Evolutionary conservation across 2,797 vertebrate genomes (phyloP), one percentile per base, ranked within the genome.

Genomic region (Pelodytes ibericus): DNA sequence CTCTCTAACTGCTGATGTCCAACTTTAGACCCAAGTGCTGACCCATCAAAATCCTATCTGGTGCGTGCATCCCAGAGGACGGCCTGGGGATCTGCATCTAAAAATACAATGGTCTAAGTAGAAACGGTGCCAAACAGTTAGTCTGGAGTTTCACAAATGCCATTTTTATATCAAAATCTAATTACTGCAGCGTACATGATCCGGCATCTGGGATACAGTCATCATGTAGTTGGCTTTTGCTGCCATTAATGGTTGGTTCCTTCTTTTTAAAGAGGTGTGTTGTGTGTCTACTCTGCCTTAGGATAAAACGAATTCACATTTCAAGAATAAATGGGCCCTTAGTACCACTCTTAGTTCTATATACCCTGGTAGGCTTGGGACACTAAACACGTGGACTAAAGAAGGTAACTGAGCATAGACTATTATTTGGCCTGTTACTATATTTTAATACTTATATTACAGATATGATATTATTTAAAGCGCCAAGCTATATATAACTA

Each of bases 1-100:
- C 61, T 67, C 39, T 27, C 58, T 47, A 57, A 56, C 53, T 64
- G 7, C 31, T 27, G 10, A 66, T 24, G 47, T 59, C 59, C 59
- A 58, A 62, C 65, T 75, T 69, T 60, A 72, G 75, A 29, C 36
- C 7, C 24, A 39, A 60, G 51, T 67, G 69, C 75, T 78, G 69
- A 72, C n/a, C 47, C 62, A 67, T 72, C 62, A 60, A 6, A 72
- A 60, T 60, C 41, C 68, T 47, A 72, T 58, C 56, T 51, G 69
- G 29, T 59, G 33, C n/a, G 26, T n/a, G 10, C 29, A 60, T 57
- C 26, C 20, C 47, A 63, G 47, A 39, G 25, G 22, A 47, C 25
- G 22, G 22, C 3, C n/a, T 39, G 16, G 53, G 26, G 31, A 20
- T 18, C 22, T 51, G 22, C 15, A 8, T 63, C 74, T 72, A 62